Percentiles rank a stretch among this genome's conserved stretches.
These are phyloP conservation scores for Sebastes flavidus DNA, from an alignment of 2,797 vertebrate species.

Conservation along the genomic window DNA sequence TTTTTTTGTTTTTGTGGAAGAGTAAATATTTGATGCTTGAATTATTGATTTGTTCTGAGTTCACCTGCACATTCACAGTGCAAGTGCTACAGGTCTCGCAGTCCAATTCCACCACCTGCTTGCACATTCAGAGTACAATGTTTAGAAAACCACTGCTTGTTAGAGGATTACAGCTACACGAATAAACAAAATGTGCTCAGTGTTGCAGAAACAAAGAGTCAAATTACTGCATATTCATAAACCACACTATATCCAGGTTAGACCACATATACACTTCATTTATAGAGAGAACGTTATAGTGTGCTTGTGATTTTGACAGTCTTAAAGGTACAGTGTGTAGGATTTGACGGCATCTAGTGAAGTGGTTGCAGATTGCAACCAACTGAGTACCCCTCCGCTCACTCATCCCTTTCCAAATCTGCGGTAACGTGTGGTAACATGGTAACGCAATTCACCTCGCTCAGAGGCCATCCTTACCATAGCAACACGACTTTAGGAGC, in stretches of 20 bases:
- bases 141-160: constrained; percentile 23
- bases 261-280: not conserved
- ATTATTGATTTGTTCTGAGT: constrained; percentile 40
- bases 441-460: no score
- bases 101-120: constrained; percentile 24
- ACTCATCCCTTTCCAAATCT: no score
- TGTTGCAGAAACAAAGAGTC: not conserved
- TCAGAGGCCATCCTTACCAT: no score
- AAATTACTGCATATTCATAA: constrained; percentile 4
- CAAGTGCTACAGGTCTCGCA: constrained; percentile 21
- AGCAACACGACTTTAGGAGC: no score
- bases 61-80: constrained; percentile 6
- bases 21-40: constrained; percentile 43
- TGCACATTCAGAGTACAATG: constrained; percentile 7
- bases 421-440: no score
- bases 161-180: constrained; percentile 16
- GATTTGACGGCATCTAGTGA: no score
- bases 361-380: no score
- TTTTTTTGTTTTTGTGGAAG: not conserved
- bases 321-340: not conserved
- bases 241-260: not conserved
- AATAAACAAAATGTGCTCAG: constrained; percentile 32
- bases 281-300: not conserved
- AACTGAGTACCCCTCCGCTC: no score
- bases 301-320: not conserved